phyloP scores from a whole-genome alignment of 2,113 vertebrate species.

The Saccopteryx leptura region DNA sequence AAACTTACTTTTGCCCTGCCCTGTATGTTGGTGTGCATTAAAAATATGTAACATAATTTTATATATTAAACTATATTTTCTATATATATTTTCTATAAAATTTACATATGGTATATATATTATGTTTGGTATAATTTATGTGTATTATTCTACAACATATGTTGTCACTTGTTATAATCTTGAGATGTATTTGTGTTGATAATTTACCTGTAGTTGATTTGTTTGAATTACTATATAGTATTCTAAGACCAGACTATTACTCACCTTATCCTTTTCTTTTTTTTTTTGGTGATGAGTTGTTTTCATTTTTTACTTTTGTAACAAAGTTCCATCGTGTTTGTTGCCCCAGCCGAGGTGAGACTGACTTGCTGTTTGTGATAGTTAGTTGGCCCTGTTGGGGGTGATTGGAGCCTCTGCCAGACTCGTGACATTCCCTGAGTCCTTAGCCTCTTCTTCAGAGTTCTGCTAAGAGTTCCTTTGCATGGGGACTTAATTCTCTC shows the following conservation, averaged over 20 bases:
- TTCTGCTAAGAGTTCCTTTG: background rate
- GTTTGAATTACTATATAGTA: background rate
- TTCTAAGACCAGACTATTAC: background rate
- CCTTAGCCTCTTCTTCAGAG: background rate
- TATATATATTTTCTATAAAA: background rate
- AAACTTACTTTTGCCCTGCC: background rate
- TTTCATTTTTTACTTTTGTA: background rate
- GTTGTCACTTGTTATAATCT: constrained; percentile 2
- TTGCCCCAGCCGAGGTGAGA: background rate
- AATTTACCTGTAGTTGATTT: background rate
- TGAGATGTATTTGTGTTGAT: background rate
- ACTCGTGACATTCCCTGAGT: background rate
- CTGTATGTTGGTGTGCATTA: background rate
- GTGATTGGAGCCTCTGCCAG: background rate
- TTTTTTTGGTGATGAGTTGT: background rate
- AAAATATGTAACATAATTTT: background rate
- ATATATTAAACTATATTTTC: background rate
- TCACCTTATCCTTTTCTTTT: background rate
- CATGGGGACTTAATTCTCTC: background rate
- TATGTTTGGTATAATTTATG: background rate
- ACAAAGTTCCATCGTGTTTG: background rate
- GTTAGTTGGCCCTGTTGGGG: no score
- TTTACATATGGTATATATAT: background rate
- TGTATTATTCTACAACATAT: background rate
- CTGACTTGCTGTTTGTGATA: background rate